Evolutionary conservation across 2,888 invertebrate species (phyloP).

Genomic region (Lomographa bimaculata): DNA sequence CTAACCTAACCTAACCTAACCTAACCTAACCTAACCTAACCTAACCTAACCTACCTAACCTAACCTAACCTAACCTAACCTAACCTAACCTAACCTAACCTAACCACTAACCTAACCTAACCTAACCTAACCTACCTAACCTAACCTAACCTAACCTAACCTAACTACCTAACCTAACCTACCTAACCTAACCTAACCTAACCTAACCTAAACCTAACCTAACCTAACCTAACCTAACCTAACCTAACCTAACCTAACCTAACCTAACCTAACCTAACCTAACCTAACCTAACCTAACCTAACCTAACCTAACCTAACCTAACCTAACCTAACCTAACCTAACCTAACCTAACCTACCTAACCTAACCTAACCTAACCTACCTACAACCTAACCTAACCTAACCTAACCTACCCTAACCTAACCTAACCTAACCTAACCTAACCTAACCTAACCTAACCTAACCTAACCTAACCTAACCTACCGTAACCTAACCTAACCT

Average conservation of each 20-base stretch:
- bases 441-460: conserved; percentile 32
- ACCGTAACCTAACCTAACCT: conserved; percentile 24
- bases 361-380: too few species aligned
- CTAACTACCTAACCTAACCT: conserved; percentile 25
- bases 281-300: too few species aligned
- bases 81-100: conserved; percentile 31
- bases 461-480: conserved; percentile 32
- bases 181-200: too few species aligned
- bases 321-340: conserved; percentile 33
- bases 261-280: conserved; percentile 32
- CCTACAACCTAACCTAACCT: too few species aligned
- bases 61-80: conserved; percentile 38
- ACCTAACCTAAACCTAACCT: conserved; percentile 33
- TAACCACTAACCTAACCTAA: too few species aligned
- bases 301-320: conserved; percentile 31
- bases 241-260: conserved; percentile 35
- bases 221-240: conserved; percentile 27
- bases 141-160: conserved; percentile 22
- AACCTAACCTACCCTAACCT: conserved; percentile 27
- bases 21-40: conserved; percentile 36
- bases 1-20: conserved; percentile 31
- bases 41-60: conserved; percentile 38
- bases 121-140: too few species aligned
- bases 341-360: conserved; percentile 31
- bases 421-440: conserved; percentile 24